Evolutionary conservation across 2,888 invertebrate species (phyloP), one percentile per base, ranked within the genome.

Genomic region (Machimus atricapillus): DNA sequence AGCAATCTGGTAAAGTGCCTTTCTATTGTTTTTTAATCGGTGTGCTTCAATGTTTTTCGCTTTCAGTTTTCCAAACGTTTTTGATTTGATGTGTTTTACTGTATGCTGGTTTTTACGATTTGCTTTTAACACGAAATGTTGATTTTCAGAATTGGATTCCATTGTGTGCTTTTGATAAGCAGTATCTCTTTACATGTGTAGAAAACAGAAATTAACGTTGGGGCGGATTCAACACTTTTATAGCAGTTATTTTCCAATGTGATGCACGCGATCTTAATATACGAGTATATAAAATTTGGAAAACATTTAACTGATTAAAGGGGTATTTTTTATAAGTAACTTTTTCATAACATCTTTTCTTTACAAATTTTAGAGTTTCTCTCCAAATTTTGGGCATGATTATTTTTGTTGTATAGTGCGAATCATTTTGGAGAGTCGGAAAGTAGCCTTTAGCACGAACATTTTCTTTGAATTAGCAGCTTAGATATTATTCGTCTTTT

Each of bases 11-110:
- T 37, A 43, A 34, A 77, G 77, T 77, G 34, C 37, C 37, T 43
- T 78, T 43, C 23, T 78, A 43, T 78, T 43, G 43, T 37, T 66
- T 78, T 78, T 43, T 78, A 78, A 78, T 78, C 43, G 78, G n/a
- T 78, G 40, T 78, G 78, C 78, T 78, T 78, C 78, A 78, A 23
- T 78, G 43, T 40, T 76, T 66, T 66, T 23, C 12, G 66, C 66
- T 66, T 27, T 66, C 27, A 66, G 19, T 8, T 66, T 66, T 66
- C 23, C 23, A 66, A 46, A 12, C 4, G 66, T 66, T 66, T 66
- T 66, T 14, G 23, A 19, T 66, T 66, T 66, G 66, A 27, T 19
- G 12, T 27, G 4, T 66, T 66, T 66, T 27, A 23, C 12, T 76
- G 37, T 37, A 34, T 76, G 37, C 76, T 76, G 34, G 34, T 76